Evolutionary conservation across 2,888 invertebrate genomes (phyloP).

Genomic region (Agrotis clavis): DNA sequence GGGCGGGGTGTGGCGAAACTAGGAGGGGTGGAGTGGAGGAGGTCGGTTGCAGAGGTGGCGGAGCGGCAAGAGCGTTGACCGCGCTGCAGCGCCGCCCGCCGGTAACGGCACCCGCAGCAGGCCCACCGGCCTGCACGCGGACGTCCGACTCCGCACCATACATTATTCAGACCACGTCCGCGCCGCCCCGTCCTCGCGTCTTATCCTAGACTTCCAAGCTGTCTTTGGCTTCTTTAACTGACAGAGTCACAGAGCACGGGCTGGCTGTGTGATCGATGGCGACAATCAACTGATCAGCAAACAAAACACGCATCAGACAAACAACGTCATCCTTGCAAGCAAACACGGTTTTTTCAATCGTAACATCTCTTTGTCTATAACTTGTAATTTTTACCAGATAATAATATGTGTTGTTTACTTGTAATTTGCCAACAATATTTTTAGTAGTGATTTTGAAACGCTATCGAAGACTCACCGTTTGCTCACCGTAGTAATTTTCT

Average conservation of each 20-base stretch:
- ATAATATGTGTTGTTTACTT: background rate
- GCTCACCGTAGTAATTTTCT: slow-evolving; percentile 46
- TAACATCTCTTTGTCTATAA: slow-evolving; percentile 2
- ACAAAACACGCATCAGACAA: background rate
- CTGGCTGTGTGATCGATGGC: background rate
- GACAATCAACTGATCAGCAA: background rate
- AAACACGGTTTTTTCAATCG: background rate
- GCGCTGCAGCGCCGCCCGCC: slow-evolving; percentile 59
- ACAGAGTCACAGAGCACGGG: background rate
- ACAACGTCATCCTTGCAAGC: background rate
- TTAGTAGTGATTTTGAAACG: background rate
- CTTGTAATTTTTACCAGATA: background rate
- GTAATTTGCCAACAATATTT: background rate
- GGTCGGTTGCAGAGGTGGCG: slow-evolving; percentile 78
- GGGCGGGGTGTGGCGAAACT: slow-evolving; percentile 41
- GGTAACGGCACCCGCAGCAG: slow-evolving; percentile 83
- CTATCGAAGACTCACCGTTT: slow-evolving; percentile 60
- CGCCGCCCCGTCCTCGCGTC: background rate
- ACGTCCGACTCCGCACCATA: slow-evolving; percentile 57
- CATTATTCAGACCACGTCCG: slow-evolving; percentile 46
- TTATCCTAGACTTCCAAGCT: slow-evolving; percentile 5
- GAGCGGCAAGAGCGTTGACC: slow-evolving; percentile 88
- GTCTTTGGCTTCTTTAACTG: background rate
- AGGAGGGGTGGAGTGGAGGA: slow-evolving; percentile 60
- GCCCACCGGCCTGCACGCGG: slow-evolving; percentile 71